phyloP scores from a whole-genome alignment of 2,113 vertebrate genomes.

The Pelobates fuscus region DNA sequence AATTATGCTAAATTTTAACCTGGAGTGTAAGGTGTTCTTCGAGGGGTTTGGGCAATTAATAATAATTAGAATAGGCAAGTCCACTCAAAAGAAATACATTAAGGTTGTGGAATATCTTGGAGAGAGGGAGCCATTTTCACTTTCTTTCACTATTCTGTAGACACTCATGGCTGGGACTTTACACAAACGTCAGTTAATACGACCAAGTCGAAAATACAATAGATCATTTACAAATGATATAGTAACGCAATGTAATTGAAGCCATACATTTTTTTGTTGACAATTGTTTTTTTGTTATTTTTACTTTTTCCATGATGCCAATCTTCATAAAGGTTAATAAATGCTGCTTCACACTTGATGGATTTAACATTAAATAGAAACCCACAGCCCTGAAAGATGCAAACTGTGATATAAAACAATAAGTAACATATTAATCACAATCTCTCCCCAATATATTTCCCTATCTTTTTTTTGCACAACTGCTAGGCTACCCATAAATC shows the following conservation, averaged over 20 bases:
- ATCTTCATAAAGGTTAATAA: not conserved
- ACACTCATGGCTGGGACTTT: no score
- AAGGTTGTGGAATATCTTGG: no score
- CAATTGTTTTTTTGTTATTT: not conserved
- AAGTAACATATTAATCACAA: slow-evolving; percentile 3
- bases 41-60: no score
- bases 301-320: not conserved
- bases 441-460: not conserved
- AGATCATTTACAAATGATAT: not conserved
- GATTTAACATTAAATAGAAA: slow-evolving; percentile 3
- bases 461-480: not conserved
- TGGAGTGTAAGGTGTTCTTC: no score
- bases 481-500: not conserved
- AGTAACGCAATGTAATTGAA: no score
- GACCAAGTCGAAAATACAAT: not conserved
- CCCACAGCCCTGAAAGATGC: not conserved
- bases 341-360: not conserved
- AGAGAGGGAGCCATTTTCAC: no score
- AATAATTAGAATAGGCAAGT: no score
- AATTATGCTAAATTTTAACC: no score
- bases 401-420: not conserved
- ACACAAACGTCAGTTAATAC: no score
- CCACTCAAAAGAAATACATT: no score
- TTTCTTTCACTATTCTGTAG: no score
- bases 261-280: not conserved